A percentile compares a stretch with the other conserved stretches of the same genome.
Conservation (phyloP, 2,113 vertebrate genomes). For the Siphamia tubifer region DNA sequence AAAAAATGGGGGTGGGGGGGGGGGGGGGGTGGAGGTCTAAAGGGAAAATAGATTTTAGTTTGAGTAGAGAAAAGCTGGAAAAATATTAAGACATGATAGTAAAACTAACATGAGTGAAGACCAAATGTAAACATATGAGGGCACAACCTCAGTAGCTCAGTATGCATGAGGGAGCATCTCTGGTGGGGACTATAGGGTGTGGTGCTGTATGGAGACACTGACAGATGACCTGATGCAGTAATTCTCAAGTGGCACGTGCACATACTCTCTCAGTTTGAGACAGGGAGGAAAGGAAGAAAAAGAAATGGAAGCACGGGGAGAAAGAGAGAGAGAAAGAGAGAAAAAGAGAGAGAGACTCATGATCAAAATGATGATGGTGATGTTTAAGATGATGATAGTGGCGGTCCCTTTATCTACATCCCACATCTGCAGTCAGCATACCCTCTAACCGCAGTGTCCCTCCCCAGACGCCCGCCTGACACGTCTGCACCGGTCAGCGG, state of each 20-base stretch:
- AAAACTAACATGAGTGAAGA: not conserved
- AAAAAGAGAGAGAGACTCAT: not conserved
- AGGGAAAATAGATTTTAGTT: not conserved
- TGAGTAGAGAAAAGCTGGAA: not conserved
- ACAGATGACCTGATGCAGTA: constrained; percentile 42
- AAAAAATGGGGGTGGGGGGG: too few relatives aligned
- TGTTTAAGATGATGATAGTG: constrained; percentile 5
- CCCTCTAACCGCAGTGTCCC: constrained; percentile 53
- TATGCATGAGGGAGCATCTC: constrained; percentile 8
- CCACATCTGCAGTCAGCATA: constrained; percentile 47
- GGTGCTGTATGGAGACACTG: constrained; percentile 34
- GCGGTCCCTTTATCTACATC: constrained; percentile 12
- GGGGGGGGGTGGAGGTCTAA: too few relatives aligned
- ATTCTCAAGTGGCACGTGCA: constrained; percentile 6
- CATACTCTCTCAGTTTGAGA: not conserved
- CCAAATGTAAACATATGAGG: not conserved
- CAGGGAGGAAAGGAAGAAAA: constrained; percentile 11
- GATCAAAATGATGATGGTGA: constrained; percentile 16
- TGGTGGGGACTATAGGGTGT: constrained; percentile 22
- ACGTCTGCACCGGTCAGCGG: constrained; percentile 61
- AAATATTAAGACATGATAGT: not conserved
- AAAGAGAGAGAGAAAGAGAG: not conserved
- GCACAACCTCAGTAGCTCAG: not conserved
- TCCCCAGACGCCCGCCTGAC: constrained; percentile 45
- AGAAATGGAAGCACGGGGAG: too few relatives aligned